Evolutionary conservation across 2,888 invertebrate species (phyloP), one percentile per base, ranked within the genome.

Genomic region (Tetragonisca angustula): DNA sequence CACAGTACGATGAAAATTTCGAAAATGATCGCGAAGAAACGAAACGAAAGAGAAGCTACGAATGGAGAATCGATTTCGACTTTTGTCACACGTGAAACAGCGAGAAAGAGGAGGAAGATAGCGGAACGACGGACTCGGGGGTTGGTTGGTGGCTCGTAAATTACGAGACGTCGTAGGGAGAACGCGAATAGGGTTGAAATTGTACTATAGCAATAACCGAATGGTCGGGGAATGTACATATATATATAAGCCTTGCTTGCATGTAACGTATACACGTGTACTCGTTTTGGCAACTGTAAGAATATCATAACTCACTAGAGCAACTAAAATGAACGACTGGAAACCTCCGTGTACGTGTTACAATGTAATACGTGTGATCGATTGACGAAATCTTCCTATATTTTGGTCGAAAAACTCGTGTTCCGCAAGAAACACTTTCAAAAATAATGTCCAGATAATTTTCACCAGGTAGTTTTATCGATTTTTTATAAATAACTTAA

Each of bases 161-260:
- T 88, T 88, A 88, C 85, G 87, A 87, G 85, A 79, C 67, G 79
- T 83, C 24, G 73, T 52, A 24, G 75, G 36, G 77, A 68, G 78
- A 86, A 88, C 81, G 84, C 87, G 87, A 88, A 87, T 79, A 84
- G 67, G 82, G 84, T 86, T 76, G 88, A 88, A 86, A 88, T 83
- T 83, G 81, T 85, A 81, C 76, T 70, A 52, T 77, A 85, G 79
- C 85, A 81, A 88, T 88, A 88, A 88, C 85, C 89, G 85, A 74
- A 83, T 76, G 85, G 79, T 79, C 75, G 75, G 76, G 62, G 32
- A 32, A 79, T 81, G 73, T 82, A 79, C 27, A 27, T 27, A 27
- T 59, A 68, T 43, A 64, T 59, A 68, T 43, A 64, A 61, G 65
- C 65, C 75, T 54, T 79, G 68, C 79, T 68, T 69, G 54, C 76